phyloP scores from a whole-genome alignment of 2,888 invertebrate species.

The Aromia moschata region DNA sequence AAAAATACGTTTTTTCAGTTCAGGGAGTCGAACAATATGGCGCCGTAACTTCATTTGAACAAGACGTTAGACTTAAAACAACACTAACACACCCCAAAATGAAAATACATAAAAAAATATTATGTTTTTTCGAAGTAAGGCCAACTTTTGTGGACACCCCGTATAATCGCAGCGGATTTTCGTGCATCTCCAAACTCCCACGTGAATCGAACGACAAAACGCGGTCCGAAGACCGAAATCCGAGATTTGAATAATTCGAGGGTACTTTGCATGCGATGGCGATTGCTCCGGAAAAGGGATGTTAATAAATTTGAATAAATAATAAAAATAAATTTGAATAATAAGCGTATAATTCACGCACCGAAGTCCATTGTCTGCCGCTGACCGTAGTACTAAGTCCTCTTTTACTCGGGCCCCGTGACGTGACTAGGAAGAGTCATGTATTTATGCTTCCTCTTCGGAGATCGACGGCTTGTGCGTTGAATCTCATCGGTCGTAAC shows the following conservation, averaged over 20 bases:
- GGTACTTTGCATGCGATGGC: conserved; percentile 19
- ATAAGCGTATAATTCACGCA: conserved; percentile 49
- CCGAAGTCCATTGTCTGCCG: conserved; percentile 58
- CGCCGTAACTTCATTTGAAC: no score
- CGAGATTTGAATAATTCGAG: conserved; percentile 27
- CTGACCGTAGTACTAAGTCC: conserved; percentile 17
- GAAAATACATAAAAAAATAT: no score
- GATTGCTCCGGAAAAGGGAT: conserved; percentile 29
- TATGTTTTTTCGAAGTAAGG: no score
- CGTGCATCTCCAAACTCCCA: not conserved
- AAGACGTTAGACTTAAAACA: no score
- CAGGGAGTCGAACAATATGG: no score
- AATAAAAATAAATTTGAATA: conserved; percentile 39
- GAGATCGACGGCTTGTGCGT: conserved; percentile 25
- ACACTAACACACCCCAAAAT: no score
- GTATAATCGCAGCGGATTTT: not conserved
- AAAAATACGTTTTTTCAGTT: no score
- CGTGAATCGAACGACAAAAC: not conserved
- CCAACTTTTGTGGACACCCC: not conserved
- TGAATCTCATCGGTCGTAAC: conserved; percentile 13
- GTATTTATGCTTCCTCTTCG: conserved; percentile 45
- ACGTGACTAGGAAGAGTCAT: conserved; percentile 50
- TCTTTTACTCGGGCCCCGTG: conserved; percentile 29
- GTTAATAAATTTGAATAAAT: conserved; percentile 53
- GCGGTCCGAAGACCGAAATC: not conserved